These are phyloP conservation scores for Melanargia galathea DNA, from an alignment of 2,888 invertebrate species.

Conservation along the genomic window DNA sequence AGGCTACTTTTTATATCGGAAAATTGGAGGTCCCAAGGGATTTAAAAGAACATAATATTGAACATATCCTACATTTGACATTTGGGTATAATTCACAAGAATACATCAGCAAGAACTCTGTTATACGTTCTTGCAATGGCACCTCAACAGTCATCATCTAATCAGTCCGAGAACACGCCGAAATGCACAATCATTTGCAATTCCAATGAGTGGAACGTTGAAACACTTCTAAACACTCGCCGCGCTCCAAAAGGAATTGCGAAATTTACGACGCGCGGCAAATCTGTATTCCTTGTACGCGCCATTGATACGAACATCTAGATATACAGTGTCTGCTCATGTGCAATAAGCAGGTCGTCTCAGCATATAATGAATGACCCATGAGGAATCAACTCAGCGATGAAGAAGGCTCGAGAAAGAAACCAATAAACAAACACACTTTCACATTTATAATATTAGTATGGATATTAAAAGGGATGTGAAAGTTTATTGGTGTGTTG, in stretches of 20 bases:
- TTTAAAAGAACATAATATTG: too few species aligned
- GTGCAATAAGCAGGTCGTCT: too few species aligned
- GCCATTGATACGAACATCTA: conserved; percentile 1
- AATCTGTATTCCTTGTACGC: conserved; percentile 43
- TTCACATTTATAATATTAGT: too few species aligned
- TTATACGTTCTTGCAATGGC: neutral
- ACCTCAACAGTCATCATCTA: neutral
- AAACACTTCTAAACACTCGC: conserved; percentile 39
- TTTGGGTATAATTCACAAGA: neutral
- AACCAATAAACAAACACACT: too few species aligned
- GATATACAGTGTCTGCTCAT: neutral
- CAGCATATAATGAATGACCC: too few species aligned
- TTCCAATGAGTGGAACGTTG: conserved; percentile 26
- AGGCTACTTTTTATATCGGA: too few species aligned
- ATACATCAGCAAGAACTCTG: neutral
- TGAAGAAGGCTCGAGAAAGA: too few species aligned
- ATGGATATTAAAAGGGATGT: too few species aligned
- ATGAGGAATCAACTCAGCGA: too few species aligned
- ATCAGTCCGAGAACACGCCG: conserved; percentile 1
- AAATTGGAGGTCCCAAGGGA: too few species aligned
- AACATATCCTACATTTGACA: too few species aligned
- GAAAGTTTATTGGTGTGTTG: too few species aligned
- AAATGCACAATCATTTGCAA: conserved; percentile 20
- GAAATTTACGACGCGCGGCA: conserved; percentile 49
- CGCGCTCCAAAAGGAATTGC: conserved; percentile 38